A percentile compares a stretch with the other conserved stretches of the same genome.
Conservation (phyloP, 2,888 invertebrate species). For the Theodoxus fluviatilis region DNA sequence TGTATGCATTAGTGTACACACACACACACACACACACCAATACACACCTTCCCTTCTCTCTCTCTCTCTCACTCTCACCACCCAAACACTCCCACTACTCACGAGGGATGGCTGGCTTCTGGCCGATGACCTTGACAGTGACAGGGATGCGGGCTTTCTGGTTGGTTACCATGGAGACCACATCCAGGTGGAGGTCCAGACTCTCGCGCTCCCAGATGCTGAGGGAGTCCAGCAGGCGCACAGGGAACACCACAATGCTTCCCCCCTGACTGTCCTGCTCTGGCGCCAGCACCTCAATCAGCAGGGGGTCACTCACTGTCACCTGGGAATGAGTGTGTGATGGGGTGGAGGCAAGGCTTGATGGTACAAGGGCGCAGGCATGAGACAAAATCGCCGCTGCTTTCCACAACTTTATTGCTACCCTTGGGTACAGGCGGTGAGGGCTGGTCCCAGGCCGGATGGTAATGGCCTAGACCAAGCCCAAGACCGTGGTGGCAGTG, state of each 20-base stretch:
- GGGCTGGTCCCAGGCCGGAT: too few relatives aligned
- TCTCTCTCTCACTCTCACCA: too few relatives aligned
- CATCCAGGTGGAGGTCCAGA: constrained; percentile 49
- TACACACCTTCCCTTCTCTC: too few relatives aligned
- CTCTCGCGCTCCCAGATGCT: constrained; percentile 52
- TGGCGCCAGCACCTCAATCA: constrained; percentile 47
- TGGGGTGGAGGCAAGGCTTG: too few relatives aligned
- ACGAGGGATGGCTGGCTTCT: constrained; percentile 48
- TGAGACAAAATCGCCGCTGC: too few relatives aligned
- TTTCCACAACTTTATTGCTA: too few relatives aligned
- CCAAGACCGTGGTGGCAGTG: too few relatives aligned
- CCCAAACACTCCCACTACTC: too few relatives aligned
- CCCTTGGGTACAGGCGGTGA: not conserved
- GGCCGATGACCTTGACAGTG: constrained; percentile 52
- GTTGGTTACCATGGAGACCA: constrained; percentile 50
- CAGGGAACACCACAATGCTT: constrained; percentile 48
- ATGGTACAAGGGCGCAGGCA: too few relatives aligned
- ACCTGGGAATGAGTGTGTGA: too few relatives aligned
- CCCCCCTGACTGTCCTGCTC: constrained; percentile 48
- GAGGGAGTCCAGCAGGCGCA: constrained; percentile 50
- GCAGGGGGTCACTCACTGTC: constrained; percentile 48
- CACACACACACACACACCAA: not conserved
- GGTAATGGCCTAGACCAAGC: too few relatives aligned
- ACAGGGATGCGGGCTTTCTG: constrained; percentile 54
- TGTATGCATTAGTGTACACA: not conserved